These are phyloP conservation scores for Euwallacea similis DNA, from an alignment of 1,140 invertebrate species.

Conservation along the genomic window DNA sequence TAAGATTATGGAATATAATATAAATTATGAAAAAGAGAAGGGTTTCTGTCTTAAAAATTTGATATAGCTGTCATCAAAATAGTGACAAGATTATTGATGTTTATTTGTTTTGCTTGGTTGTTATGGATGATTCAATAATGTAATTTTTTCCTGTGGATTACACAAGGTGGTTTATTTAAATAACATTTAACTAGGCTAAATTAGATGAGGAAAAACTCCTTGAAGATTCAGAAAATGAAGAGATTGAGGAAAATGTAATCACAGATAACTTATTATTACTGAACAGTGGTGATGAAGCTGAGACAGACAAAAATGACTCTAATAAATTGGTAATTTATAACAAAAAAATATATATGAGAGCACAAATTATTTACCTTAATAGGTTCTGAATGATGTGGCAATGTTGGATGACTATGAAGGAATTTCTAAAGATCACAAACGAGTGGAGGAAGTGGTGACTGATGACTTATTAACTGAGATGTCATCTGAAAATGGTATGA, in stretches of 20 bases:
- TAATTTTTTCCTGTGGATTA: too few relatives aligned
- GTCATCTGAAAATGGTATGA: too few relatives aligned
- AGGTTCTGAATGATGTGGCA: background rate
- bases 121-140: too few relatives aligned
- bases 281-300: constrained; percentile 22
- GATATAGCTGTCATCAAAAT: too few relatives aligned
- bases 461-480: too few relatives aligned
- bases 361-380: background rate
- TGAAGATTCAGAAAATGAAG: constrained; percentile 26
- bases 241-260: constrained; percentile 11
- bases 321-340: constrained; percentile 7
- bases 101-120: background rate
- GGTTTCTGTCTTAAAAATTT: background rate
- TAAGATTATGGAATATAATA: background rate
- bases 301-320: constrained; percentile 2
- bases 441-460: background rate
- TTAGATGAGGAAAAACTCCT: constrained; percentile 26
- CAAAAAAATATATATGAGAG: background rate
- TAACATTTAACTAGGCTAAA: constrained; percentile 12
- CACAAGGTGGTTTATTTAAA: background rate
- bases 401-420: constrained; percentile 1
- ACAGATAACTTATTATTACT: too few relatives aligned
- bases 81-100: too few relatives aligned
- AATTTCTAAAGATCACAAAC: background rate
- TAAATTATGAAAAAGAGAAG: too few relatives aligned